Percentiles rank a stretch among this genome's conserved stretches.
These are phyloP conservation scores for Astreopora myriophthalma DNA, from an alignment of 64 coral and sea anemone genomes.

Conservation along the genomic window DNA sequence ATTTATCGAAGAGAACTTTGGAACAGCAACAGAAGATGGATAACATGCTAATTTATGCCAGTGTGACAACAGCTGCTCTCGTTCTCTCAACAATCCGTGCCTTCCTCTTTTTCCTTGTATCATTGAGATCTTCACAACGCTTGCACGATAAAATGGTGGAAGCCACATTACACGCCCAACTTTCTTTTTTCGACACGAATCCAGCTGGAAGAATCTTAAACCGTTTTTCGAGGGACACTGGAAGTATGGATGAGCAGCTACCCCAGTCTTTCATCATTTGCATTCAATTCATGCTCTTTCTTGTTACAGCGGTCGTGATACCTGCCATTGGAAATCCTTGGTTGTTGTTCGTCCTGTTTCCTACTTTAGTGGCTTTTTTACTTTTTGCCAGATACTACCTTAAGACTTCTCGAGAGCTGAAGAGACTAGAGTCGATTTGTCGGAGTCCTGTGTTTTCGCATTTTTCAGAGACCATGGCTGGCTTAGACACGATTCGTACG, in stretches of 20 bases:
- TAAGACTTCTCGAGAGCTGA: constrained; percentile 20
- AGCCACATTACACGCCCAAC: neutral
- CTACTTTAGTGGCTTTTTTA: neutral
- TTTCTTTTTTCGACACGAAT: neutral
- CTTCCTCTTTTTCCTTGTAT: neutral
- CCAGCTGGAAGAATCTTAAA: constrained; percentile 2
- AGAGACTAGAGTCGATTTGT: constrained; percentile 21
- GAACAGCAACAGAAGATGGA: neutral
- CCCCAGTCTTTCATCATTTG: neutral
- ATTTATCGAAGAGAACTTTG: neutral
- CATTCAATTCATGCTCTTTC: neutral
- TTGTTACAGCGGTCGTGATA: constrained; percentile 5
- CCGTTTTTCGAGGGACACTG: constrained; percentile 24
- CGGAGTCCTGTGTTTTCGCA: constrained; percentile 61
- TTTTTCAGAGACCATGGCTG: constrained; percentile 51
- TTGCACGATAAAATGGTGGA: neutral
- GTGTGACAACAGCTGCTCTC: neutral
- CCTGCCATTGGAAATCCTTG: constrained; percentile 34
- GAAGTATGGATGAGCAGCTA: constrained; percentile 39
- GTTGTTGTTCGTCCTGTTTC: constrained; percentile 1
- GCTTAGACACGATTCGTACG: constrained; percentile 45
- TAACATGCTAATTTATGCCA: neutral
- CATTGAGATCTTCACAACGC: neutral
- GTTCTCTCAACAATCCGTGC: neutral
- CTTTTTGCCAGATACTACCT: constrained; percentile 22